Evolutionary conservation across 1,140 invertebrate genomes (phyloP).

Genomic region (Pachypeltis micranthus): DNA sequence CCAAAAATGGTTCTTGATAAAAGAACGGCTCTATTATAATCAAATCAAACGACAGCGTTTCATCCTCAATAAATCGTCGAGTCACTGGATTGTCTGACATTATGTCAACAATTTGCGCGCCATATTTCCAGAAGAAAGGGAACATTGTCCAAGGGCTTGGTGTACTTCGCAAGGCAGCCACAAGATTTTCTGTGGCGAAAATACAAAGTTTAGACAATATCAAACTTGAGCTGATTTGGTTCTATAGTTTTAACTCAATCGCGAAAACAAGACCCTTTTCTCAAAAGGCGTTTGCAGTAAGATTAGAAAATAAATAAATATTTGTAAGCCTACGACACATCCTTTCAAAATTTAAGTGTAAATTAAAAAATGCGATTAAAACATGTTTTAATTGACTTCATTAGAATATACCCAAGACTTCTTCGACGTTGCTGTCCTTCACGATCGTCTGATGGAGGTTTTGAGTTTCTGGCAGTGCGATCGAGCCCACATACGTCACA

Average conservation of each 20-base stretch:
- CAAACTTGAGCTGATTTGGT: no score
- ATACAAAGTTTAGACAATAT: neutral
- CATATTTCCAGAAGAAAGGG: neutral
- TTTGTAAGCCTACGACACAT: neutral
- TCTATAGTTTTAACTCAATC: no score
- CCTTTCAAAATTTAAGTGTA: neutral
- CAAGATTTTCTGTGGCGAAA: neutral
- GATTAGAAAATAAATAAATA: neutral
- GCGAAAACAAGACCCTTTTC: no score
- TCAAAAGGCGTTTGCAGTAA: no score
- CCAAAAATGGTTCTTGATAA: slow-evolving; percentile 30
- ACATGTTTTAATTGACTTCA: neutral
- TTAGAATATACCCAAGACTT: neutral
- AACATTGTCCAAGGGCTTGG: neutral
- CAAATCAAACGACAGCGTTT: slow-evolving; percentile 26
- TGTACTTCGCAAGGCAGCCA: neutral
- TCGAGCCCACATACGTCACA: neutral
- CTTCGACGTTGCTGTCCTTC: neutral
- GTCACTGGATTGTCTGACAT: neutral
- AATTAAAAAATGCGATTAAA: neutral
- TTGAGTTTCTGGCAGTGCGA: neutral
- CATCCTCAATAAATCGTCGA: neutral
- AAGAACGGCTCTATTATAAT: slow-evolving; percentile 31
- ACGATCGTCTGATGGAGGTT: neutral
- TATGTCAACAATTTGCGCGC: neutral